Percentiles rank a stretch among this genome's conserved stretches.
phyloP scores from a whole-genome alignment of 2,888 invertebrate species.

The Podabrus alpinus region DNA sequence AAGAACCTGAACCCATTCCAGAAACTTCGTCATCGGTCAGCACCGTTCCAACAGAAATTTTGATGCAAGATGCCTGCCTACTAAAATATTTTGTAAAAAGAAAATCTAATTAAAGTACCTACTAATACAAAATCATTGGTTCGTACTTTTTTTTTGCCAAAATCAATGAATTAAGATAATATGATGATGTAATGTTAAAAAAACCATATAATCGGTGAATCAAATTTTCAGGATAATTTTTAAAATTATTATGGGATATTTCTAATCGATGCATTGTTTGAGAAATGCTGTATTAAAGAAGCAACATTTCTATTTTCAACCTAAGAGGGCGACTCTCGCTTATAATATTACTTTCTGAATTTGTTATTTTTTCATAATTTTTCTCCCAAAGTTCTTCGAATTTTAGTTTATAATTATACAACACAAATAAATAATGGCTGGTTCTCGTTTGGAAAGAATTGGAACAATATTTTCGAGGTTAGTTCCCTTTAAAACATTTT shows the following conservation, averaged over 20 bases:
- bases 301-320: no score
- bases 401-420: background rate
- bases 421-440: constrained; percentile 59
- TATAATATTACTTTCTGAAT: background rate
- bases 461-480: constrained; percentile 75
- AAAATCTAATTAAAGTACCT: background rate
- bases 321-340: no score
- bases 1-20: background rate
- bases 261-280: no score
- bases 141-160: no score
- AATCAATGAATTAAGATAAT: no score
- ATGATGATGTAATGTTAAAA: no score
- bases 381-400: background rate
- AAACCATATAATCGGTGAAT: no score
- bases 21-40: background rate
- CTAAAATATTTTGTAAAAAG: background rate
- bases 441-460: constrained; percentile 72
- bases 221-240: no score
- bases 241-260: no score
- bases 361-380: background rate
- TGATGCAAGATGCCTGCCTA: background rate
- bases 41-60: background rate
- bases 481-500: constrained; percentile 13
- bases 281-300: no score
- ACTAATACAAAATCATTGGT: no score